Evolutionary conservation across 2,797 vertebrate genomes (phyloP).

Genomic region (Nasua narica): DNA sequence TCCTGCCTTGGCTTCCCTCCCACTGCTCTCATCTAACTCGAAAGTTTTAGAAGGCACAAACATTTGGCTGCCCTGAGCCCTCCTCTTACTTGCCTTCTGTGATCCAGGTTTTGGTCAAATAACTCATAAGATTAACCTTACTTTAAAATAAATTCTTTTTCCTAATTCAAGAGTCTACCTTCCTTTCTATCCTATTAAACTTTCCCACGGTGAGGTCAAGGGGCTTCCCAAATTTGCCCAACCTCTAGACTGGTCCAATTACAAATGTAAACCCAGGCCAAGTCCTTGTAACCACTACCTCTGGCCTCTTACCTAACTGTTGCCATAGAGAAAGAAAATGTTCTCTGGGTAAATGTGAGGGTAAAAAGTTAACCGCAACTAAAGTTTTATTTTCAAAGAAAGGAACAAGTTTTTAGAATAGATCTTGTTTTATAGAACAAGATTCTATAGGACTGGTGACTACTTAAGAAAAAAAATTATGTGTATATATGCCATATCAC

Average conservation of each 20-base stretch:
- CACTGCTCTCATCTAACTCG: neutral
- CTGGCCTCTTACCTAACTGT: neutral
- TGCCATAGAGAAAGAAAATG: conserved; percentile 26
- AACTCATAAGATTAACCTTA: neutral
- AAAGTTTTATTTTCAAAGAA: neutral
- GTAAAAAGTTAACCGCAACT: neutral
- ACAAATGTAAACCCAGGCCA: neutral
- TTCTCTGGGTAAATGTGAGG: neutral
- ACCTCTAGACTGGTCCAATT: neutral
- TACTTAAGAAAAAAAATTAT: neutral
- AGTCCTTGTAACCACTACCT: neutral
- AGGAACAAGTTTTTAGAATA: neutral
- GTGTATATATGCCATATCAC: neutral
- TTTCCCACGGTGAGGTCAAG: conserved; percentile 1
- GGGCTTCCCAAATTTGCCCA: conserved; percentile 1
- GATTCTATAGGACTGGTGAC: neutral
- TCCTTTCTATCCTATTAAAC: neutral
- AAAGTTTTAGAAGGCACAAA: conserved; percentile 29
- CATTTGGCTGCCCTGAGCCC: neutral
- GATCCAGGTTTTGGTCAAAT: neutral
- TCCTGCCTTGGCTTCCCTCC: neutral
- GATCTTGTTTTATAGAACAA: neutral
- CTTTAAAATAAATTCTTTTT: neutral
- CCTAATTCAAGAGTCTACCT: neutral
- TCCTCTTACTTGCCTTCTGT: neutral